Evolutionary conservation across 1,140 invertebrate species (phyloP).

Genomic region (Antheraea pernyi): DNA sequence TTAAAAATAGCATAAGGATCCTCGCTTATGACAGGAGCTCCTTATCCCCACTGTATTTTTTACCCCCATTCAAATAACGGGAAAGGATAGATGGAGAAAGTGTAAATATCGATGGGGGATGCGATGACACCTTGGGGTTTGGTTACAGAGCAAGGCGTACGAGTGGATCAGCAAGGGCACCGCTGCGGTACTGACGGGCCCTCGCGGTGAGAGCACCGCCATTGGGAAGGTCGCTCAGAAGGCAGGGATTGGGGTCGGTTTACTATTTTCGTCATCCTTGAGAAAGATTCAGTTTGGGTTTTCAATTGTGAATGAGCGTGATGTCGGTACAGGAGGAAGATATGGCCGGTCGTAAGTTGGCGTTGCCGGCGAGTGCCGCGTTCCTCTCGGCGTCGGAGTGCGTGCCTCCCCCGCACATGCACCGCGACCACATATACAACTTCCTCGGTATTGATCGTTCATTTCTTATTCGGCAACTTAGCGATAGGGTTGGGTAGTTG

Average conservation of each 20-base stretch:
- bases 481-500: too few species aligned
- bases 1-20: too few species aligned
- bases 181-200: slow-evolving; percentile 62
- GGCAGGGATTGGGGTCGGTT: slow-evolving; percentile 53
- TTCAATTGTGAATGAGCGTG: too few species aligned
- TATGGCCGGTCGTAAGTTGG: slow-evolving; percentile 50
- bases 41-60: too few species aligned
- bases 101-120: too few species aligned
- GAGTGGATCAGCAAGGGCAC: slow-evolving; percentile 63
- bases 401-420: slow-evolving; percentile 62
- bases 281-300: not conserved
- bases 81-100: too few species aligned
- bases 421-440: slow-evolving; percentile 65
- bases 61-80: too few species aligned
- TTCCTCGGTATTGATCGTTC: slow-evolving; percentile 41
- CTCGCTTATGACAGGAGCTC: too few species aligned
- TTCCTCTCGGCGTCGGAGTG: slow-evolving; percentile 48
- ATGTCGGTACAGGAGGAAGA: slow-evolving; percentile 42
- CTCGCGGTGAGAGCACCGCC: slow-evolving; percentile 60
- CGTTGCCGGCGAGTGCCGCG: slow-evolving; percentile 51
- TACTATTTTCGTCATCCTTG: not conserved
- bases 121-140: not conserved
- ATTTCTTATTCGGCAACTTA: too few species aligned
- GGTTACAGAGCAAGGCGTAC: slow-evolving; percentile 55
- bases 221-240: slow-evolving; percentile 60